Base-by-base conservation (phyloP, 2,113 vertebrate species). In the Gambusia affinis region DNA sequence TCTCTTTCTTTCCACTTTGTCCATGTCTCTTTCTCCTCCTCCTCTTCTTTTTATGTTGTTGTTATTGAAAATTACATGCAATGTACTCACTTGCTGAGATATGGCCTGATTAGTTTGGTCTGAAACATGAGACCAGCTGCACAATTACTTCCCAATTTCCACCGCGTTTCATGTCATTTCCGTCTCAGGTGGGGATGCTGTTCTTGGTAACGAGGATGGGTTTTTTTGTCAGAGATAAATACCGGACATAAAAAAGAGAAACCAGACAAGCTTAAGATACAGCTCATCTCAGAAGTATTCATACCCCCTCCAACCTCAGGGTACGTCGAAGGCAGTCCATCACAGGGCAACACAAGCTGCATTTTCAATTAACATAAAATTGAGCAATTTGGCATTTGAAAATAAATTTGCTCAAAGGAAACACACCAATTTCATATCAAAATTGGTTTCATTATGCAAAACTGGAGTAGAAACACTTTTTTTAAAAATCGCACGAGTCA, bases 121-220 rank as follows among this genome's bases (percentile, higher is more conserved):
- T 62, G 65, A 54, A 39, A 71, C 64, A 67, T 60, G 35, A 73
- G 62, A 85, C 78, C 72, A 82, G 75, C 72, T 79, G 75, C 42
- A 60, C 35, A 7, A 67, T 28, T 68, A 37, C 66, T 66, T 69
- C 0, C 29, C 0, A 4, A 65, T 35, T 64, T 76, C 54, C 57
- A 27, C 35, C 51, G 4, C 22, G 65, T 78, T 78, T 64, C 42
- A 27, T 69, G 76, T 63, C 8, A 64, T 62, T 72, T 67, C 60
- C 64, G 5, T 37, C n/a, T 71, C 3, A 72, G 85, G 75, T 64
- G 17, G 12, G 28, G 28, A 64, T 44, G 24, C 2, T 35, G 61
- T 51, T 64, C 22, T 24, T 8, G 12, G 17, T 24, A 39, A 42
- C 8, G 24, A 30, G n/a, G 8, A 22, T 4, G 1, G 10, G 2